phyloP scores from a whole-genome alignment of 2,113 vertebrate species.

The Camelus dromedarius region DNA sequence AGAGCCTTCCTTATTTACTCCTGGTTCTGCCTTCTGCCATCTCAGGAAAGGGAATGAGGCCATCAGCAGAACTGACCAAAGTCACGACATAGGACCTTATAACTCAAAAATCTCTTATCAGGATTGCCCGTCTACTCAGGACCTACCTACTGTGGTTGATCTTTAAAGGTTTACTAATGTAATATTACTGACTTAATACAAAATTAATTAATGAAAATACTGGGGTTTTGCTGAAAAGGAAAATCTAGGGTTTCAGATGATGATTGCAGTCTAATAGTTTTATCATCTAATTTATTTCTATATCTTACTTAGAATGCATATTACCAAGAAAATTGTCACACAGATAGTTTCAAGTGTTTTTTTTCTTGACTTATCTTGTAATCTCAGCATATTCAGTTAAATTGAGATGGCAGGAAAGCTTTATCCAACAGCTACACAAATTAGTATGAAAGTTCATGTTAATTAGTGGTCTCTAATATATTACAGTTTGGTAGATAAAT shows the following conservation, averaged over 20 bases:
- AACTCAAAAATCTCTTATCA: not conserved
- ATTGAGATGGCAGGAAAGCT: not conserved
- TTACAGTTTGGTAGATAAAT: not conserved
- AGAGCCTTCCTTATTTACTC: not conserved
- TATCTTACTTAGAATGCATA: not conserved
- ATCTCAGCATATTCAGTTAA: not conserved
- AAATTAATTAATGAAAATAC: constrained; percentile 24
- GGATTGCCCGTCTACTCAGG: not conserved
- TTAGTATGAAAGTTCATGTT: not conserved
- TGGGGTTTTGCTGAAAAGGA: constrained; percentile 34
- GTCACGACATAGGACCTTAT: not conserved
- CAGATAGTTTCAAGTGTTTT: constrained; percentile 26
- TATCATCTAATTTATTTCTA: constrained; percentile 35
- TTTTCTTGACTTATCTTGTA: not conserved
- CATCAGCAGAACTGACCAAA: not conserved
- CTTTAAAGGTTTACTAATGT: not conserved
- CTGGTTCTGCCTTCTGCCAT: not conserved
- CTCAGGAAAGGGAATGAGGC: not conserved
- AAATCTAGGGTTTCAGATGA: not conserved
- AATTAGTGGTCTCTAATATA: not conserved
- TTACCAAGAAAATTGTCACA: constrained; percentile 4
- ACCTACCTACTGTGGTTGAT: not conserved
- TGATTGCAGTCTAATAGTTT: not conserved
- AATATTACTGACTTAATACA: not conserved
- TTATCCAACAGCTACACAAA: not conserved